Conservation (phyloP, 2,888 invertebrate species). For the Amaurobius ferox region DNA sequence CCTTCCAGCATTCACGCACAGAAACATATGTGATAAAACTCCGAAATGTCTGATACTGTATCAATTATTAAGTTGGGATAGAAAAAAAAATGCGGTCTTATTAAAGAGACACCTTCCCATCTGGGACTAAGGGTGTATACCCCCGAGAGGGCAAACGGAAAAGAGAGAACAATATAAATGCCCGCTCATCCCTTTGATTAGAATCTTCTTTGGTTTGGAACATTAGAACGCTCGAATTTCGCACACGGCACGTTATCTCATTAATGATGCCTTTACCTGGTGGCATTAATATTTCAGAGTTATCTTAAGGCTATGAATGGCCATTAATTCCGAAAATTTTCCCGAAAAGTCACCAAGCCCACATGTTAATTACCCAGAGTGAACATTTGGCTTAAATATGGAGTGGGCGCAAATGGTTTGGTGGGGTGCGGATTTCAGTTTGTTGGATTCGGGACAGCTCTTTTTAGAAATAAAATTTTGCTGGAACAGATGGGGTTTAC, state of each 20-base stretch:
- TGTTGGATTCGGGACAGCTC: constrained; percentile 16
- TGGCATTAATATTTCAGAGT: constrained; percentile 66
- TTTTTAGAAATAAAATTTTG: too few species aligned
- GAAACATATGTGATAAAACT: constrained; percentile 1
- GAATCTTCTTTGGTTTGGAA: constrained; percentile 46
- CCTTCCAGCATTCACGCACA: neutral
- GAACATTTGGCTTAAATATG: constrained; percentile 42
- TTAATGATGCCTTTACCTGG: constrained; percentile 27
- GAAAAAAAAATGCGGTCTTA: neutral
- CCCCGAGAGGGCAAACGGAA: neutral
- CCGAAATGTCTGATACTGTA: constrained; percentile 6
- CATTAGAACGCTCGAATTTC: constrained; percentile 35
- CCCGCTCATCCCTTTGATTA: constrained; percentile 34
- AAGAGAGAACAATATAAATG: constrained; percentile 14
- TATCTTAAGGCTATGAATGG: constrained; percentile 49
- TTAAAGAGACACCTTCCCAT: constrained; percentile 6
- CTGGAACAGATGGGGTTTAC: too few species aligned
- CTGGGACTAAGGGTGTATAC: constrained; percentile 23
- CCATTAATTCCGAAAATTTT: constrained; percentile 64
- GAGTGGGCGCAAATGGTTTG: constrained; percentile 39
- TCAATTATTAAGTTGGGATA: neutral
- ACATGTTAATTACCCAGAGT: constrained; percentile 58
- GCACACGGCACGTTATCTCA: constrained; percentile 50
- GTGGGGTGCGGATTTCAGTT: constrained; percentile 21
- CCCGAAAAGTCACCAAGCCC: constrained; percentile 66